phyloP scores from a whole-genome alignment of 2,888 invertebrate genomes.

The Eupithecia insigniata region DNA sequence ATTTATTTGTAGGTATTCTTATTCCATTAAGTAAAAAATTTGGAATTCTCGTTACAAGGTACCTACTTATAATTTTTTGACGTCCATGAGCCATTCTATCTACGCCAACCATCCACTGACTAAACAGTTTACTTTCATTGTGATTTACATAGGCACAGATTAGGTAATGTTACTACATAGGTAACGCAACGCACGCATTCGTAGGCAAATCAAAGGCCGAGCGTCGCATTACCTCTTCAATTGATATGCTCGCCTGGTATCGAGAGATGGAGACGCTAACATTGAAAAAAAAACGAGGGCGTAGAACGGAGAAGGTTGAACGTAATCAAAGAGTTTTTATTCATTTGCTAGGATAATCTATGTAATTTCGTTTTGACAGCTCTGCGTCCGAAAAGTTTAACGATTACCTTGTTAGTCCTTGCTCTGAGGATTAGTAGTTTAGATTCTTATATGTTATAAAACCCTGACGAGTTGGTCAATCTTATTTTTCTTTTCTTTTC shows the following conservation, averaged over 20 bases:
- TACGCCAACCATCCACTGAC: not conserved
- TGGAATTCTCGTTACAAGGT: not conserved
- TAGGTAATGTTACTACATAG: no score
- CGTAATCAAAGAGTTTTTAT: not conserved
- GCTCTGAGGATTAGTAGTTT: no score
- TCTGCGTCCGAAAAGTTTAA: not conserved
- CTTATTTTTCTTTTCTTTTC: no score
- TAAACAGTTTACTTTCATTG: conserved; percentile 4
- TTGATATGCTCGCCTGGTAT: conserved; percentile 45
- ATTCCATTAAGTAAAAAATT: not conserved
- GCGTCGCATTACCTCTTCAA: conserved; percentile 27
- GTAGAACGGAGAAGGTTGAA: conserved; percentile 3
- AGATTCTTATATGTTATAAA: no score
- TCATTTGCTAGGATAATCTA: not conserved
- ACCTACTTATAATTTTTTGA: not conserved
- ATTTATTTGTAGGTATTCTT: no score
- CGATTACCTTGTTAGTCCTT: no score
- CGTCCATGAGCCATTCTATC: not conserved
- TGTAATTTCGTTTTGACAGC: not conserved
- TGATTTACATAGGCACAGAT: conserved; percentile 15
- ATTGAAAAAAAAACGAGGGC: conserved; percentile 46
- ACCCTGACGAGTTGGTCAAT: no score
- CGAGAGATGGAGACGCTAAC: conserved; percentile 38
- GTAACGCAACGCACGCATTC: conserved; percentile 2
- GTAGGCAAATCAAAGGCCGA: not conserved